These are phyloP conservation scores for Acropora yongei DNA, from an alignment of 64 coral and sea anemone genomes.

Conservation along the genomic window DNA sequence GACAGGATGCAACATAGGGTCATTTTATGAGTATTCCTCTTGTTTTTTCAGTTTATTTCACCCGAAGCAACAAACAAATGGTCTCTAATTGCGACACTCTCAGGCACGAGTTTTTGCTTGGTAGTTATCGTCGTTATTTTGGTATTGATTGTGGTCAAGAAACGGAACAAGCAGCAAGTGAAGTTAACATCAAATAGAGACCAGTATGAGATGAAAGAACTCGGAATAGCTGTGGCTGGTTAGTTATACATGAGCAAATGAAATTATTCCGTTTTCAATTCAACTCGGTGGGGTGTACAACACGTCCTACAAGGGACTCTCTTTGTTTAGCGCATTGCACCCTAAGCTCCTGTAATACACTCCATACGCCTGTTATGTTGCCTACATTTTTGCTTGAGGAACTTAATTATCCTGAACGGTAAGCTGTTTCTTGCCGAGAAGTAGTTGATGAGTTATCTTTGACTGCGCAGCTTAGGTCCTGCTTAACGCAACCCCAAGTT, in stretches of 20 bases:
- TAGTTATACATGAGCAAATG: neutral
- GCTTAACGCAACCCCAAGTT: too few relatives aligned
- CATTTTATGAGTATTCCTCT: neutral
- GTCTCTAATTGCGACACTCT: slow-evolving; percentile 39
- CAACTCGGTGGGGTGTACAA: too few relatives aligned
- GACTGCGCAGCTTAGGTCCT: too few relatives aligned
- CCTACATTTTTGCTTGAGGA: too few relatives aligned
- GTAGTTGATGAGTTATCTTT: too few relatives aligned
- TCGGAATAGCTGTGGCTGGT: slow-evolving; percentile 22
- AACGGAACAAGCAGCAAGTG: neutral
- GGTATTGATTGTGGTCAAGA: neutral
- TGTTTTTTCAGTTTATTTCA: slow-evolving; percentile 21
- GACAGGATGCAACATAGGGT: neutral
- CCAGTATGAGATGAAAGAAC: neutral
- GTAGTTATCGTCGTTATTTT: neutral
- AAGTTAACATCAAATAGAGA: neutral
- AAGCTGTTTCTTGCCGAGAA: too few relatives aligned
- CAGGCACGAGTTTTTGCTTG: neutral
- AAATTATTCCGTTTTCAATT: too few relatives aligned
- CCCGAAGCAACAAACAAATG: slow-evolving; percentile 30
- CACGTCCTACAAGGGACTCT: too few relatives aligned
- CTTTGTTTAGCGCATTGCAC: too few relatives aligned
- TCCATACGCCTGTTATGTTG: too few relatives aligned
- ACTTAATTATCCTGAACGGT: too few relatives aligned
- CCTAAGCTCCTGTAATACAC: too few relatives aligned